A percentile compares a stretch with the other conserved stretches of the same genome.
These are phyloP conservation scores for Amiota minor DNA, from an alignment of 2,888 invertebrate genomes.

Conservation along the genomic window DNA sequence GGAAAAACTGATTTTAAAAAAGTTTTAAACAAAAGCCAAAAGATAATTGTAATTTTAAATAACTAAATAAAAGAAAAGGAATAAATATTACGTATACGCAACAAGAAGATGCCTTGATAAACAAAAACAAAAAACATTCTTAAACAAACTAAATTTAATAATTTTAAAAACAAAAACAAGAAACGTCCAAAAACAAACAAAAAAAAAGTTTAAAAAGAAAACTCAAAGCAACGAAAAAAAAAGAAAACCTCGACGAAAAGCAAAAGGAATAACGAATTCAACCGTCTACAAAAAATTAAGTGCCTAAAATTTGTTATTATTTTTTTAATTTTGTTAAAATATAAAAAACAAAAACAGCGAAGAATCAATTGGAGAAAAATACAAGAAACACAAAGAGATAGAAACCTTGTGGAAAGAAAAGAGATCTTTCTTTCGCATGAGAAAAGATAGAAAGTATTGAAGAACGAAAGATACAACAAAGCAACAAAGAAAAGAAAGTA, in stretches of 20 bases:
- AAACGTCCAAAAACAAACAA: not conserved
- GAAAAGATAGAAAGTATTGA: too few relatives aligned
- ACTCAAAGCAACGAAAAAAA: not conserved
- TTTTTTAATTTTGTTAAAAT: not conserved
- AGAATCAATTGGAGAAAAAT: not conserved
- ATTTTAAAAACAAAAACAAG: not conserved
- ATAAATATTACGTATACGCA: not conserved
- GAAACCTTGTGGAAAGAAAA: not conserved
- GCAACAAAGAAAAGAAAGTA: not conserved
- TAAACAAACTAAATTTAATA: not conserved
- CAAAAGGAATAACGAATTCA: not conserved
- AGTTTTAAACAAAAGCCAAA: constrained; percentile 6
- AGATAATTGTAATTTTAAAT: constrained; percentile 10
- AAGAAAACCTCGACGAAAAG: not conserved
- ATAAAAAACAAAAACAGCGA: not conserved
- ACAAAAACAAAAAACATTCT: not conserved
- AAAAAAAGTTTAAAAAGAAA: not conserved
- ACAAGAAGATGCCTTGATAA: constrained; percentile 7
- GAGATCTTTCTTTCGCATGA: too few relatives aligned
- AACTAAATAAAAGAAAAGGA: constrained; percentile 42
- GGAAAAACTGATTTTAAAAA: not conserved
- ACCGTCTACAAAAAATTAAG: constrained; percentile 11
- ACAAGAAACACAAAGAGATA: not conserved
- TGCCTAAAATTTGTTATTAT: constrained; percentile 23
- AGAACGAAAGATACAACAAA: not conserved